Percentiles rank a stretch among this genome's conserved stretches.
These are phyloP conservation scores for Indri indri DNA, from an alignment of 2,113 vertebrate genomes.

Conservation along the genomic window DNA sequence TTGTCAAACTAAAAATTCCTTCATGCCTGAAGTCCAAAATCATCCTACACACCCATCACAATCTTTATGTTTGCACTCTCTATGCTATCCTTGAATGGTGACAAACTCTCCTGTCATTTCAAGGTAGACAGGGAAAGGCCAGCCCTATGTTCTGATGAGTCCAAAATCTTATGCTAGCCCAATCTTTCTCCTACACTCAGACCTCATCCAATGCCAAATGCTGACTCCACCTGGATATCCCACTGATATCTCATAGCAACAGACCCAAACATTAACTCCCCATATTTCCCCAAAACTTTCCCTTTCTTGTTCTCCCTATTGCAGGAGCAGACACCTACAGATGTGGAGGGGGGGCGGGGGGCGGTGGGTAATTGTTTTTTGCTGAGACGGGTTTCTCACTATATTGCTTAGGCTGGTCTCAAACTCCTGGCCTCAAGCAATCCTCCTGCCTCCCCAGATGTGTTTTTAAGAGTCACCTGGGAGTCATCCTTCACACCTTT, in stretches of 20 bases:
- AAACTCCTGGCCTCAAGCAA: too few relatives aligned
- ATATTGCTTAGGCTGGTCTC: too few relatives aligned
- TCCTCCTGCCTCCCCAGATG: neutral
- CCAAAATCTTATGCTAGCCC: neutral
- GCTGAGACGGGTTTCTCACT: too few relatives aligned
- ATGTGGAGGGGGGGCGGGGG: too few relatives aligned
- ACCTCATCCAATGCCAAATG: neutral
- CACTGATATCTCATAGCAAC: neutral
- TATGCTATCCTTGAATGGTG: neutral
- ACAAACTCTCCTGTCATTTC: neutral
- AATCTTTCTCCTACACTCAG: neutral
- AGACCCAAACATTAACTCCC: neutral
- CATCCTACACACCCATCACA: neutral
- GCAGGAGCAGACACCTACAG: neutral
- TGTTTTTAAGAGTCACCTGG: neutral
- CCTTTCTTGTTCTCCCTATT: neutral
- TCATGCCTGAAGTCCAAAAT: conserved; percentile 40
- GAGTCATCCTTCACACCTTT: neutral
- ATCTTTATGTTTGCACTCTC: neutral
- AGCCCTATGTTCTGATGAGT: neutral
- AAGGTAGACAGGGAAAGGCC: neutral
- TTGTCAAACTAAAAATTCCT: neutral
- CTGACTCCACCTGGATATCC: neutral
- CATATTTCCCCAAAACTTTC: neutral
- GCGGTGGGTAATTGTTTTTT: too few relatives aligned